Conservation (phyloP, 2,797 vertebrate genomes). For the Sebastes hubbsi region DNA sequence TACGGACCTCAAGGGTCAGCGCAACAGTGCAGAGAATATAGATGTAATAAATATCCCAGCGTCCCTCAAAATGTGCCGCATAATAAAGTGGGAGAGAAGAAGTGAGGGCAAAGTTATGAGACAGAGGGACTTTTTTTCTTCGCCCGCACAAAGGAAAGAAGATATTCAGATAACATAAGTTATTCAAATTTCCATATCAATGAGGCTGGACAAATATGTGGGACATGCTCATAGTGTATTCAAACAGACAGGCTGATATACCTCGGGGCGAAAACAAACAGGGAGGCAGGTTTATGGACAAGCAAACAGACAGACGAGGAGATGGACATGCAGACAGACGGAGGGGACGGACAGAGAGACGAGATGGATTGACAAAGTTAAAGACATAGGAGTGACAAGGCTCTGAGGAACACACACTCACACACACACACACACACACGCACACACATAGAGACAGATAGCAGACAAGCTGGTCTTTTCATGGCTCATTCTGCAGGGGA, state of each 20-base stretch:
- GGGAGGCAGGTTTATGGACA: conserved; percentile 26
- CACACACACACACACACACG: conserved; percentile 22
- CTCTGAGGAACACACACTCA: conserved; percentile 25
- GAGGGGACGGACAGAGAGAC: conserved; percentile 13
- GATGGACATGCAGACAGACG: conserved; percentile 6
- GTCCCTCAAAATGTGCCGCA: neutral
- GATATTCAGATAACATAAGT: conserved; percentile 1
- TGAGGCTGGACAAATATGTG: conserved; percentile 2
- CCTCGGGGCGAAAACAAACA: conserved; percentile 21
- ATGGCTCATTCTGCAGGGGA: conserved; percentile 71
- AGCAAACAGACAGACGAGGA: neutral
- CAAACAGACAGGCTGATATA: conserved; percentile 5
- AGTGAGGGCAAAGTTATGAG: neutral
- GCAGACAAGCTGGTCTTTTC: conserved; percentile 67
- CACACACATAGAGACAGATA: conserved; percentile 38
- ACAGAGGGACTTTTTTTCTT: neutral
- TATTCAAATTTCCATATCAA: conserved; percentile 18
- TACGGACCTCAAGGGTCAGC: conserved; percentile 25
- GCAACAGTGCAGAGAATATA: conserved; percentile 15
- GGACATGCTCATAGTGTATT: neutral
- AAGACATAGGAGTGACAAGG: conserved; percentile 42
- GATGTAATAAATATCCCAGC: conserved; percentile 37
- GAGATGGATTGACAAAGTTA: conserved; percentile 43
- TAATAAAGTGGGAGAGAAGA: conserved; percentile 4
- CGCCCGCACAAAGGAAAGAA: neutral